These are phyloP conservation scores for Theristus sp. DNA, from an alignment of 2,888 invertebrate species.

Conservation along the genomic window DNA sequence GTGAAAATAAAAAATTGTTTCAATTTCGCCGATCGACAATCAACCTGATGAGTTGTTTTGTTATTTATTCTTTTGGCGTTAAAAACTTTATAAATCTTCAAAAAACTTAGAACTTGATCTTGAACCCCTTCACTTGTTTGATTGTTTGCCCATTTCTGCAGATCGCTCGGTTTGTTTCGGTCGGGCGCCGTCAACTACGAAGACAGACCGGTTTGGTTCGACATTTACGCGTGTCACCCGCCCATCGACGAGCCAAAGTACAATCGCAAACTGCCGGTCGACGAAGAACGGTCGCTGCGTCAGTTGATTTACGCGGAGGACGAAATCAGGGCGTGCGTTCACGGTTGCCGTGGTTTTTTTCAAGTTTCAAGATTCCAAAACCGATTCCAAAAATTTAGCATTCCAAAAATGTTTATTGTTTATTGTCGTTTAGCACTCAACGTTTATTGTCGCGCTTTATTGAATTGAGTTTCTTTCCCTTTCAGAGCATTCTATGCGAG, in stretches of 20 bases:
- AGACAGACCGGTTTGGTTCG: conserved; percentile 79
- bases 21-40: too few relatives aligned
- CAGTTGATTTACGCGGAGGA: conserved; percentile 68
- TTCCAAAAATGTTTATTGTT: too few relatives aligned
- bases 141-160: too few relatives aligned
- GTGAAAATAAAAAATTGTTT: background rate
- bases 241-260: conserved; percentile 62
- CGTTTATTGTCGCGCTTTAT: too few relatives aligned
- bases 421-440: too few relatives aligned
- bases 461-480: too few relatives aligned
- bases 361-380: too few relatives aligned
- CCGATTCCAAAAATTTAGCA: too few relatives aligned
- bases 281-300: conserved; percentile 38
- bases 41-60: background rate
- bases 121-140: too few relatives aligned
- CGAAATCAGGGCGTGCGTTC: conserved; percentile 51
- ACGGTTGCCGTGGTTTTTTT: too few relatives aligned
- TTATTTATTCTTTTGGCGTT: background rate
- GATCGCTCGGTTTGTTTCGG: conserved; percentile 41
- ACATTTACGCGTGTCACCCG: conserved; percentile 72
- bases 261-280: conserved; percentile 34
- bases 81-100: background rate
- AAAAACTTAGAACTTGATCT: too few relatives aligned
- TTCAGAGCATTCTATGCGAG: too few relatives aligned
- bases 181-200: conserved; percentile 57